Base-by-base conservation (phyloP, 2,888 invertebrate genomes). In the Ischnura elegans region DNA sequence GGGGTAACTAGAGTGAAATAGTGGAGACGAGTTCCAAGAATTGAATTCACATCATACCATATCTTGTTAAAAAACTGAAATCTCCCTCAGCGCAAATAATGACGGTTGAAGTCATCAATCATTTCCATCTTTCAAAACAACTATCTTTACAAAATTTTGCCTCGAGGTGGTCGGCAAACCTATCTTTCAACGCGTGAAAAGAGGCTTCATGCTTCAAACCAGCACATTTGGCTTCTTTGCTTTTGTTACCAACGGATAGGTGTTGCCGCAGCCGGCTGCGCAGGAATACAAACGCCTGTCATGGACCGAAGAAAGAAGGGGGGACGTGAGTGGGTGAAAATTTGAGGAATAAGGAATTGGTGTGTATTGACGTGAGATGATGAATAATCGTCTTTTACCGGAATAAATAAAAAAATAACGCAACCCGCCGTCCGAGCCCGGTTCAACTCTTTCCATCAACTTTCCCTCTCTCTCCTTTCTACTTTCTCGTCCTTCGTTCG, bases 301-400 rank as follows among this genome's bases (percentile, higher is more conserved):
- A 76, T 76, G 76, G 29, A 76, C 36, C 36, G 76, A 76, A n/a
- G 76, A 36, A 36, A 76, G 36, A 36, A 76, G 76, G 43, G n/a
- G n/a, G 86, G 86, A 86, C 86, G 46, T 46, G 46, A 21, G 43
- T 46, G 86, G 86, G 46, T 46, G 86, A n/a, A 76, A 13, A 86
- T 46, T 43, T 43, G 90, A 90, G 61, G 90, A 43, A 90, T 90
- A 90, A 90, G 90, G 36, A 66, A 90, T 90, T 55, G 87, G 55
- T 87, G 43, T 43, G 90, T 90, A 90, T 90, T 90, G 90, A 90
- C 90, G 90, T 42, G 42, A 25, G 87, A 87, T 61, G 87, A 90
- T 90, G 90, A 90, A 43, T 90, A 90, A 90, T 90, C 90, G 90
- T 87, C 55, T 61, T 87, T 29, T n/a, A n/a, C 61, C 43, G 90